phyloP scores from a whole-genome alignment of 2,888 invertebrate genomes.

The Homarus gammarus region DNA sequence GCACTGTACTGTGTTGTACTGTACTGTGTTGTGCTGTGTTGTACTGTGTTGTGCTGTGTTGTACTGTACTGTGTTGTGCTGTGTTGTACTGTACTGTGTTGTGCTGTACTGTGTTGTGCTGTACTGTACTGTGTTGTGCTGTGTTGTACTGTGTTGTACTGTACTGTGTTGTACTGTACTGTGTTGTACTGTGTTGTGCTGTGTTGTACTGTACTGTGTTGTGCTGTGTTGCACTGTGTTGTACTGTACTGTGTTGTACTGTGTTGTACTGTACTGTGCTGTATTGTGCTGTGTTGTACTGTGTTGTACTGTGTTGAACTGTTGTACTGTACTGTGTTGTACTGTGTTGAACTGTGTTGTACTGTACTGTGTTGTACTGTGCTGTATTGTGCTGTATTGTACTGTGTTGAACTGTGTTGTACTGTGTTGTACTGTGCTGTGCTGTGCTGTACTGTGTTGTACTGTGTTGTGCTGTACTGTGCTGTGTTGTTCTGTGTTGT shows the following conservation, averaged over 20 bases:
- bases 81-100: neutral
- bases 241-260: constrained; percentile 12
- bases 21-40: no score
- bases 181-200: constrained; percentile 17
- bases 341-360: constrained; percentile 23
- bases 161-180: constrained; percentile 27
- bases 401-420: constrained; percentile 15
- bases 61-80: no score
- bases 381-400: constrained; percentile 14
- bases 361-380: constrained; percentile 4
- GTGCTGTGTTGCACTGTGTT: constrained; percentile 24
- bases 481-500: constrained; percentile 36
- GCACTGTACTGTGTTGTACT: no score
- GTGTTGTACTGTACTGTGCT: constrained; percentile 29
- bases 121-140: constrained; percentile 14
- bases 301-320: constrained; percentile 21
- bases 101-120: constrained; percentile 9
- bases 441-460: neutral
- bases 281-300: constrained; percentile 36
- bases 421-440: constrained; percentile 4
- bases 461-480: constrained; percentile 30
- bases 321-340: constrained; percentile 29
- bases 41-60: no score
- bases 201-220: constrained; percentile 34
- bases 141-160: constrained; percentile 22